Base-by-base conservation (phyloP, 1,140 invertebrate species). In the Brachionus rotundiformis region DNA sequence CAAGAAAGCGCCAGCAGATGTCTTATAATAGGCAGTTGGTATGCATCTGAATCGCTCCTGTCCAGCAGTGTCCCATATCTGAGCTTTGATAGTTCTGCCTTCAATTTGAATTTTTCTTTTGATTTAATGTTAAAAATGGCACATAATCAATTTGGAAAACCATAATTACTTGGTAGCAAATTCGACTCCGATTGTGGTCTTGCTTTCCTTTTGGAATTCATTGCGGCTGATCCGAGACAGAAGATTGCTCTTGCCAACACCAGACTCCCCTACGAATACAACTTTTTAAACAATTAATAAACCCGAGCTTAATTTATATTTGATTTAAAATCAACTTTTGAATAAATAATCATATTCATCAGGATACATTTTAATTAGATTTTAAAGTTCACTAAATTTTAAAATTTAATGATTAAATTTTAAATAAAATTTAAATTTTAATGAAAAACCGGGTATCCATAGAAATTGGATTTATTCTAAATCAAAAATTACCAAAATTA, bases 121-220 rank as follows among this genome's bases (percentile, higher is more conserved):
- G n/a, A n/a, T n/a, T n/a, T n/a, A n/a, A n/a, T n/a, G n/a, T n/a
- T n/a, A n/a, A n/a, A n/a, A n/a, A n/a, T n/a, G n/a, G n/a, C n/a
- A n/a, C n/a, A n/a, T n/a, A n/a, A n/a, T n/a, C n/a, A n/a, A n/a
- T n/a, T n/a, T n/a, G n/a, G n/a, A n/a, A n/a, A 33, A 68, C 13
- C 86, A 84, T 83, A 87, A 86, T 84, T 85, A 88, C 85, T 86
- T 83, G 97, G 90, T 99, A 81, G 98, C 97, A 91, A 99, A 99
- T 90, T 99, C 98, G 83, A 99, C 98, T 83, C 98, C 98, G 91
- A 99, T 99, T 83, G 98, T 99, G 83, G 96, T 98, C 90, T 99
- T 99, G 84, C 95, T 98, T 91, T 99, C 98, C 90, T 99, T 91
- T 90, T 99, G 99, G 89, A 99, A 99, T 92, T 99, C 97, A 92